These are phyloP conservation scores for Diogma glabrata DNA, from an alignment of 2,888 invertebrate genomes.

Conservation along the genomic window DNA sequence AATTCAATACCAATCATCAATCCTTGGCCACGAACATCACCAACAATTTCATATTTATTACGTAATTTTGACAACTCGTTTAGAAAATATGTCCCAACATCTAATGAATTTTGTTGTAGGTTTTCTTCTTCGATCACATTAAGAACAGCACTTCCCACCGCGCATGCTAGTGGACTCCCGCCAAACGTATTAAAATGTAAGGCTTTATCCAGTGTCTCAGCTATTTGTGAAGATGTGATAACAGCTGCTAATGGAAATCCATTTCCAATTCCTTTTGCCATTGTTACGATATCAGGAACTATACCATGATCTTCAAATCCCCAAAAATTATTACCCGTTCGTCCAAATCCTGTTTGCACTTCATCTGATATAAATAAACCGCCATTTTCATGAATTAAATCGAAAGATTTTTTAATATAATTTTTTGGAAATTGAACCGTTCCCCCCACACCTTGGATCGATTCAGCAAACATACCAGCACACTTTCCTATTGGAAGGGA, in stretches of 20 bases:
- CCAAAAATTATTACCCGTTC: conserved; percentile 92
- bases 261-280: conserved; percentile 90
- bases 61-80: conserved; percentile 59
- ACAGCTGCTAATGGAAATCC: conserved; percentile 95
- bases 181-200: conserved; percentile 93
- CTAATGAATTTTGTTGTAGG: conserved; percentile 62
- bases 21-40: conserved; percentile 94
- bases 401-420: conserved; percentile 70
- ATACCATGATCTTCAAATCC: conserved; percentile 85
- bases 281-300: conserved; percentile 85
- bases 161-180: conserved; percentile 84
- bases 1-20: conserved; percentile 92
- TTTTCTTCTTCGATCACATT: conserved; percentile 86
- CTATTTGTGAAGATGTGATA: conserved; percentile 81
- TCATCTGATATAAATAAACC: conserved; percentile 90
- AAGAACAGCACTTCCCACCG: conserved; percentile 82
- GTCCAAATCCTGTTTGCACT: conserved; percentile 93
- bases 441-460: conserved; percentile 94
- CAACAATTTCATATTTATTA: conserved; percentile 57
- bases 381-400: conserved; percentile 65
- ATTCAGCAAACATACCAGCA: conserved; percentile 88
- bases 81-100: conserved; percentile 73
- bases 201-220: conserved; percentile 60
- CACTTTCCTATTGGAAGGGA: conserved; percentile 66
- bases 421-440: conserved; percentile 83